Conservation (phyloP, 2,113 vertebrate genomes). For the Mionectes macconnelli region DNA sequence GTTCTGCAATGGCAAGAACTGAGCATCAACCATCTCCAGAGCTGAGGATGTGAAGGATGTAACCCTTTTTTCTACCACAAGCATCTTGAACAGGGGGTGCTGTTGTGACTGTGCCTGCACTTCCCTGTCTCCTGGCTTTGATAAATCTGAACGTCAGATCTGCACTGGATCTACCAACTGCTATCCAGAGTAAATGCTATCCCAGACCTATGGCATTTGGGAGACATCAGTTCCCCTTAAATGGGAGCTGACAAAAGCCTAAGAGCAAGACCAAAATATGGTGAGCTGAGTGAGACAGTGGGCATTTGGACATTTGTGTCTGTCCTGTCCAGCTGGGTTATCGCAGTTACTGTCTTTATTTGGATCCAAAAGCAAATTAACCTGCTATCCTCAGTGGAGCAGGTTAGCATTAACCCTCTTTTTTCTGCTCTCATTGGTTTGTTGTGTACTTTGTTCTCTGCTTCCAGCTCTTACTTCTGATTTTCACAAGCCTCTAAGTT, state of each 20-base stretch:
- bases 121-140: background rate
- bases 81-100: background rate
- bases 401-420: background rate
- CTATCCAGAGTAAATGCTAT: background rate
- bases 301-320: background rate
- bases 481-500: background rate
- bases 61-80: background rate
- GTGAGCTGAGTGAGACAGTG: background rate
- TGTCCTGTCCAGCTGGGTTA: background rate
- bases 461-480: background rate
- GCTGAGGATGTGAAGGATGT: background rate
- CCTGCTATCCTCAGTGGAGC: background rate
- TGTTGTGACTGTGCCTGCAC: background rate
- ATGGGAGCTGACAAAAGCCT: background rate
- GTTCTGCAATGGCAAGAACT: background rate
- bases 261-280: background rate
- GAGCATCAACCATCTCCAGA: background rate
- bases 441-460: background rate
- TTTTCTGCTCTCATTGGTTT: background rate
- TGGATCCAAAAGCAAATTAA: background rate
- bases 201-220: background rate
- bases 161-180: background rate
- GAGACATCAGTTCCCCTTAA: background rate
- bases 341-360: background rate
- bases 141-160: background rate